A percentile compares a stretch with the other conserved stretches of the same genome.
Conservation (phyloP, 2,888 invertebrate genomes). For the Calliphora vomitoria region DNA sequence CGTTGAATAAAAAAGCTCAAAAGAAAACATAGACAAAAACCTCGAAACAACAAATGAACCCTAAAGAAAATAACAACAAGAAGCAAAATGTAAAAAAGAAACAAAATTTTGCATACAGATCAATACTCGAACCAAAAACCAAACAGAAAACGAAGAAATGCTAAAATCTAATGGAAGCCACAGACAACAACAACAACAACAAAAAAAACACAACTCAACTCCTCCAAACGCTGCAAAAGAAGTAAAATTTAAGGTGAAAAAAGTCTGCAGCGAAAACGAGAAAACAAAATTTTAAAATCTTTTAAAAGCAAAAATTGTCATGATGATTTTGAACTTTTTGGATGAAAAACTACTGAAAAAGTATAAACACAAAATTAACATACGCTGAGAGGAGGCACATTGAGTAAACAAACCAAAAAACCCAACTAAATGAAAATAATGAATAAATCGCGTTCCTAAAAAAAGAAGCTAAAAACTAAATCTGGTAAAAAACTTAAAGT, state of each 20-base stretch:
- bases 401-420: constrained; percentile 10
- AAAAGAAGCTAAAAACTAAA: background rate
- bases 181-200: background rate
- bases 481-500: background rate
- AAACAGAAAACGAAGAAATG: constrained; percentile 42
- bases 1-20: constrained; percentile 27
- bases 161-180: constrained; percentile 45
- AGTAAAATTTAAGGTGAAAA: constrained; percentile 52
- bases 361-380: constrained; percentile 41
- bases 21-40: constrained; percentile 57
- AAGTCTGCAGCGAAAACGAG: background rate
- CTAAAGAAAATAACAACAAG: constrained; percentile 38
- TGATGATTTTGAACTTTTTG: constrained; percentile 64
- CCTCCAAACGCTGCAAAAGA: constrained; percentile 37
- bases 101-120: constrained; percentile 65
- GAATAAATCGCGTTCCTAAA: constrained; percentile 19
- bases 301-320: constrained; percentile 56
- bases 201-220: constrained; percentile 2
- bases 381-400: background rate
- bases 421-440: constrained; percentile 29
- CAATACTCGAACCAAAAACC: constrained; percentile 54
- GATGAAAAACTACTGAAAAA: constrained; percentile 37
- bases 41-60: constrained; percentile 62
- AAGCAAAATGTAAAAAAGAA: constrained; percentile 13
- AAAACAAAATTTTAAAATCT: constrained; percentile 27